A percentile compares a stretch with the other conserved stretches of the same genome.
Evolutionary conservation across 2,888 invertebrate genomes (phyloP).

Genomic region (Trissolcus japonicus): DNA sequence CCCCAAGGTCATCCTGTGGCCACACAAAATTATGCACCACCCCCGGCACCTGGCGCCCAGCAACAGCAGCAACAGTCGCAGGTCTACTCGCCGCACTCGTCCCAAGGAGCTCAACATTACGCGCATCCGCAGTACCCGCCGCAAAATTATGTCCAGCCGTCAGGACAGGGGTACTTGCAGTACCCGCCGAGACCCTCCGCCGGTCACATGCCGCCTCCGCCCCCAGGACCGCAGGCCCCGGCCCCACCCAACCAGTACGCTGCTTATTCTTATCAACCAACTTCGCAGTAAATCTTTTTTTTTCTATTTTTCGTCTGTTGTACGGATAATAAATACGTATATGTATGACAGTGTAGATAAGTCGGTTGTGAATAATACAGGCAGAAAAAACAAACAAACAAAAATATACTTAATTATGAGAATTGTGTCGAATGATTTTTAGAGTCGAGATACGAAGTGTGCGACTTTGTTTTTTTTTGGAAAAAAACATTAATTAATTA

Average conservation of each 20-base stretch:
- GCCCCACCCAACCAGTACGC: conserved; percentile 86
- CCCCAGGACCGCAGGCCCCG: conserved; percentile 83
- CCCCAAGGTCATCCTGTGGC: conserved; percentile 78
- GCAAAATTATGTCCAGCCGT: conserved; percentile 80
- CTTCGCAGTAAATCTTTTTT: conserved; percentile 79
- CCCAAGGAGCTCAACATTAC: conserved; percentile 75
- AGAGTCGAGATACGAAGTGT: too few species aligned
- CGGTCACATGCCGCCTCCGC: conserved; percentile 79
- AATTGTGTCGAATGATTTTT: too few species aligned
- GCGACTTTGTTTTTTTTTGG: too few species aligned
- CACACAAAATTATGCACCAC: conserved; percentile 74
- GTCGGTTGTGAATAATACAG: conserved; percentile 2
- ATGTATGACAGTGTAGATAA: not conserved
- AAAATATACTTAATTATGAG: not conserved
- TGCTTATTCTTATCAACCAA: conserved; percentile 88
- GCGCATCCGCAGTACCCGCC: conserved; percentile 80
- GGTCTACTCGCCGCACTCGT: conserved; percentile 79
- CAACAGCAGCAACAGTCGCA: conserved; percentile 76
- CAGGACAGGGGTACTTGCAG: conserved; percentile 82
- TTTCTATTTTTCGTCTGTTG: not conserved
- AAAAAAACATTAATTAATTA: too few species aligned
- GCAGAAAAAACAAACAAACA: not conserved
- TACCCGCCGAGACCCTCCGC: conserved; percentile 80
- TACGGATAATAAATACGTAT: not conserved
- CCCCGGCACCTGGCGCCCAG: conserved; percentile 70